phyloP scores from a whole-genome alignment of 2,797 vertebrate genomes.

The Steatocranus sp. region DNA sequence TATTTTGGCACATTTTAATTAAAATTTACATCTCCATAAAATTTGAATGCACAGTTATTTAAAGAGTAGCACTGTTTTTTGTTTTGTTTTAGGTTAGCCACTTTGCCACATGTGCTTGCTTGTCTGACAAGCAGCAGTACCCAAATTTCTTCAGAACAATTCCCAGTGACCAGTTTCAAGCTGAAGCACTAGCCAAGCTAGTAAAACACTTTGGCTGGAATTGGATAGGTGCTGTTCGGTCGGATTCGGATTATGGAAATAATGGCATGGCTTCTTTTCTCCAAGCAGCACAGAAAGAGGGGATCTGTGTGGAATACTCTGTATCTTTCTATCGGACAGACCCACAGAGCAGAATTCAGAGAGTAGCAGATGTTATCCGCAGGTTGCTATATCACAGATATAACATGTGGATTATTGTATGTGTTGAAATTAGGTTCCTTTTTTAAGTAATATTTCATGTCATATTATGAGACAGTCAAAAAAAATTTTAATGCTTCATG shows the following conservation, averaged over 20 bases:
- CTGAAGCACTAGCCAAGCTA: conserved; percentile 52
- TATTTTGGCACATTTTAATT: background rate
- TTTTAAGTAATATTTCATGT: too few relatives aligned
- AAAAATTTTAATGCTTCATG: background rate
- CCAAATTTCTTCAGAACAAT: conserved; percentile 74
- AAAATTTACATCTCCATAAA: background rate
- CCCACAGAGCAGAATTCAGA: background rate
- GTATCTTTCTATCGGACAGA: background rate
- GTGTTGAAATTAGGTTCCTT: background rate
- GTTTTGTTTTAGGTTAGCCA: conserved; percentile 63
- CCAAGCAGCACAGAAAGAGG: background rate
- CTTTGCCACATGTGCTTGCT: conserved; percentile 71
- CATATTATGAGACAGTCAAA: conserved; percentile 36
- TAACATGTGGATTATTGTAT: background rate
- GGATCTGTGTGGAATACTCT: background rate
- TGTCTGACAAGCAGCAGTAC: conserved; percentile 69
- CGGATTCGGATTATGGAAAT: conserved; percentile 72
- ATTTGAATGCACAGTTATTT: background rate
- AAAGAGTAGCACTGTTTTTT: background rate
- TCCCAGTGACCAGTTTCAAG: conserved; percentile 73
- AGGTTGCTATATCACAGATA: background rate
- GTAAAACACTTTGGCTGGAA: conserved; percentile 48
- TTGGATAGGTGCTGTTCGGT: conserved; percentile 73
- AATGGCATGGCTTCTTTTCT: conserved; percentile 39
- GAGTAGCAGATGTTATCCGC: background rate